A percentile compares a stretch with the other conserved stretches of the same genome.
phyloP scores from a whole-genome alignment of 2,113 vertebrate genomes.

The Phoenicopterus ruber region DNA sequence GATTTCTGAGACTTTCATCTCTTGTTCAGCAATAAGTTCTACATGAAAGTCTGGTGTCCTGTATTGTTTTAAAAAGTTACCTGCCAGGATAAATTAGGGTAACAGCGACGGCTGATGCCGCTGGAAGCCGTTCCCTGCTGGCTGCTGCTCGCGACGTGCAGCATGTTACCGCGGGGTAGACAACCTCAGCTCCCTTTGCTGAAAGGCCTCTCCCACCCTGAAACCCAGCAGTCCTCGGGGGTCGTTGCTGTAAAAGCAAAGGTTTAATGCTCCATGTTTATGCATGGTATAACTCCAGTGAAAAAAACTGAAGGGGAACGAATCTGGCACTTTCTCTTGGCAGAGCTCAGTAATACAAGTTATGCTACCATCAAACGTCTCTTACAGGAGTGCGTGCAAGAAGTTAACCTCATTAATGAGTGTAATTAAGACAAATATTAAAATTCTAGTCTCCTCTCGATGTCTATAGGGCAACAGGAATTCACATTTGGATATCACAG shows the following conservation, averaged over 20 bases:
- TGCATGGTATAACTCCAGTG: rapidly evolving
- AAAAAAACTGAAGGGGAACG: neutral
- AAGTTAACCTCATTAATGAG: neutral
- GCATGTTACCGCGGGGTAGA: rapidly evolving
- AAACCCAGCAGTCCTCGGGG: neutral
- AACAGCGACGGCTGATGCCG: neutral
- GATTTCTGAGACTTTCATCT: neutral
- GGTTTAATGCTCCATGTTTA: rapidly evolving
- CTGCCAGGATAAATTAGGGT: neutral
- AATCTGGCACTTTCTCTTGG: neutral
- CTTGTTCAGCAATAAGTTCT: neutral
- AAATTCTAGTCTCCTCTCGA: neutral
- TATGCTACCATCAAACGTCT: neutral
- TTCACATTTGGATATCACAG: neutral
- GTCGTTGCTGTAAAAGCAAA: neutral
- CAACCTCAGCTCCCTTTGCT: neutral
- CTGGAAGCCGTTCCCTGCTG: neutral
- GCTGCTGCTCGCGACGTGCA: neutral
- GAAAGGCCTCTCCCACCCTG: neutral
- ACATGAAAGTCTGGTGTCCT: neutral
- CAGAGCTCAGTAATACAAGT: neutral
- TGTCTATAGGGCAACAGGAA: neutral
- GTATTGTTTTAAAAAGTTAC: neutral
- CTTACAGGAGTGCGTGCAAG: neutral
- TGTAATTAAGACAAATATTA: neutral